Base-by-base conservation (phyloP, 2,888 invertebrate species). In the Scaptomyza polygonia region DNA sequence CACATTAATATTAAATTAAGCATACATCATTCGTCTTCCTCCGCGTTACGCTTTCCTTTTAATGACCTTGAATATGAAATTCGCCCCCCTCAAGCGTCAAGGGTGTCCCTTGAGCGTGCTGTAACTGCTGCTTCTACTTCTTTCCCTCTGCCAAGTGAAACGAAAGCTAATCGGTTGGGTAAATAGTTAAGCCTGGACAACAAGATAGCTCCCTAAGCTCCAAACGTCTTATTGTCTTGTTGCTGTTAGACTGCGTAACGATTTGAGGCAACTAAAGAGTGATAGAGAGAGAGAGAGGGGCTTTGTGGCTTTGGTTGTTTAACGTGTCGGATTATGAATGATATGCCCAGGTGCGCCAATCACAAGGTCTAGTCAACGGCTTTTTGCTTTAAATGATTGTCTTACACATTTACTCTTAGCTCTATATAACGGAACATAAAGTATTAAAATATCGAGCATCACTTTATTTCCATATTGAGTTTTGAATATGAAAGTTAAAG, bases 121-220 rank as follows among this genome's bases (percentile, higher is more conserved):
- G 43, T 48, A 55, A 16, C 73, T 63, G 72, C 75, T 72, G 34
- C 63, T 71, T 51, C 63, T n/a, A 9, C 2, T 7, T 29, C n/a
- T 34, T 6, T 2, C 32, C 4, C 32, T 58, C 59, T 65, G 83
- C 65, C 52, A 77, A 63, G 64, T 77, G 83, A 83, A 77, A 71
- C 68, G 86, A 67, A 71, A 86, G 87, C 81, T 86, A 81, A 81
- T 81, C 85, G 81, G 72, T 67, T 86, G 84, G 80, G 86, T 77
- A 81, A 81, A 86, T 79, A 77, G 77, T 59, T 77, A 63, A 54
- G 56, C 48, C 58, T 67, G 67, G 48, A 56, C 63, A 34, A 6
- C 48, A 52, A 5, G 3, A 25, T 0, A 27, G 45, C 70, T 79
- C 56, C 75, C 56, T 58, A 56, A 57, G 51, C 64, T 32, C 44